phyloP scores from a whole-genome alignment of 2,113 vertebrate genomes.

The Rattus rattus region DNA sequence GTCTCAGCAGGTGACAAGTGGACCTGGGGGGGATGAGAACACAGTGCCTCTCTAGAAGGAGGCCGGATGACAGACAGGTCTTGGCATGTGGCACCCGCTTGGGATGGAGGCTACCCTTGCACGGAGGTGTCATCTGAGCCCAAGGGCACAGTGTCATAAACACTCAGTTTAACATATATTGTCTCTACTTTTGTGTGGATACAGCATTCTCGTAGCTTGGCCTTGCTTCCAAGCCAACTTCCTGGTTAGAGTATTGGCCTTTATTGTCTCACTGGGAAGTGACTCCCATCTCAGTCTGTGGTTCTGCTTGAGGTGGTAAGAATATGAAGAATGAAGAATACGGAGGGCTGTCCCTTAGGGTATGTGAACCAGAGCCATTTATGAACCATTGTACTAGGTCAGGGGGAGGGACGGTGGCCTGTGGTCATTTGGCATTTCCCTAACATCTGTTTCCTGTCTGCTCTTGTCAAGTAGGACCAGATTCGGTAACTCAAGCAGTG shows the following conservation, averaged over 20 bases:
- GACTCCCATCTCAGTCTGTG: accelerated
- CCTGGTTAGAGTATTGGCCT: not conserved
- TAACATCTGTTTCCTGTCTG: not conserved
- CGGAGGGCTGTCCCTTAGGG: not conserved
- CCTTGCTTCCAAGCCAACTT: not conserved
- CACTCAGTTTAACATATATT: not conserved
- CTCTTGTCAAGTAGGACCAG: not conserved
- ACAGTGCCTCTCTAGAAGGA: not conserved
- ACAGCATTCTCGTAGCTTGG: not conserved
- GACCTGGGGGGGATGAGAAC: not conserved
- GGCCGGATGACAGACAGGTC: not conserved
- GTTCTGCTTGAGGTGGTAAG: not conserved
- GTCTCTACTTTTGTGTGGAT: not conserved
- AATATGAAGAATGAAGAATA: not conserved
- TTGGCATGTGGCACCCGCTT: not conserved
- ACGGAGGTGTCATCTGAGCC: not conserved
- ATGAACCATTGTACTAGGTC: not conserved
- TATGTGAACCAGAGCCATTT: not conserved
- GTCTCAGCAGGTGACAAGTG: no score
- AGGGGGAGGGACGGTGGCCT: not conserved
- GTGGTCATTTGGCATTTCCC: not conserved
- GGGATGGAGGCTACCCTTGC: not conserved
- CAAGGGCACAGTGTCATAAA: not conserved
- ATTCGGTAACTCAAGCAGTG: not conserved
- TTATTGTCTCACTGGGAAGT: not conserved